Conservation (phyloP, 2,113 vertebrate genomes). For the Irena cyanogastra region DNA sequence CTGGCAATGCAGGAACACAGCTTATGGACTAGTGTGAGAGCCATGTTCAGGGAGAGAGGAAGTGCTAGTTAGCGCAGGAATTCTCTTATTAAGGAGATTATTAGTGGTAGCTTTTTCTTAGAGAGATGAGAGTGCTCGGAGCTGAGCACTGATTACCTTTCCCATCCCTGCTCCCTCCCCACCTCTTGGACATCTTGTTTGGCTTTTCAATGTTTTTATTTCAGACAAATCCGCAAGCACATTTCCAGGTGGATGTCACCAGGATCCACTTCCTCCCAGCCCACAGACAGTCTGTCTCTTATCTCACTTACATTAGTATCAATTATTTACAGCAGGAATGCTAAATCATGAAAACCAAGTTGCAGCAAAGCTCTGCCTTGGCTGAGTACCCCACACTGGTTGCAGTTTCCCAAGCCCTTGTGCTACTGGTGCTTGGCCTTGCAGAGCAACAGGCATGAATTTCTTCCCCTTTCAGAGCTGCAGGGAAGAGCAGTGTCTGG, state of each 20-base stretch:
- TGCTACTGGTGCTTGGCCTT: not conserved
- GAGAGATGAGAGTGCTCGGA: not conserved
- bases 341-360: conserved; percentile 5
- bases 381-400: not conserved
- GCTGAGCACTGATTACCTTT: not conserved
- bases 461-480: not conserved
- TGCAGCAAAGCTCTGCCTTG: not conserved
- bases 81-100: not conserved
- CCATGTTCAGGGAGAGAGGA: not conserved
- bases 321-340: conserved; percentile 28
- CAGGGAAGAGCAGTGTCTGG: not conserved
- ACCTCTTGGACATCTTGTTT: not conserved
- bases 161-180: not conserved
- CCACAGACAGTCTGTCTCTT: conserved; percentile 51
- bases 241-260: conserved; percentile 45
- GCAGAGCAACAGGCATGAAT: not conserved
- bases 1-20: not conserved
- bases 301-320: conserved; percentile 46
- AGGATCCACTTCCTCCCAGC: conserved; percentile 34
- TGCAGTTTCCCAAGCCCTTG: not conserved
- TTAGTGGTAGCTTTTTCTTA: not conserved
- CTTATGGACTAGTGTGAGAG: not conserved
- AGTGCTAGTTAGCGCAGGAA: not conserved
- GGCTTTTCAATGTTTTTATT: not conserved
- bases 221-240: conserved; percentile 9